These are phyloP conservation scores for Poeciliopsis prolifica DNA, from an alignment of 2,113 vertebrate genomes.

Conservation along the genomic window DNA sequence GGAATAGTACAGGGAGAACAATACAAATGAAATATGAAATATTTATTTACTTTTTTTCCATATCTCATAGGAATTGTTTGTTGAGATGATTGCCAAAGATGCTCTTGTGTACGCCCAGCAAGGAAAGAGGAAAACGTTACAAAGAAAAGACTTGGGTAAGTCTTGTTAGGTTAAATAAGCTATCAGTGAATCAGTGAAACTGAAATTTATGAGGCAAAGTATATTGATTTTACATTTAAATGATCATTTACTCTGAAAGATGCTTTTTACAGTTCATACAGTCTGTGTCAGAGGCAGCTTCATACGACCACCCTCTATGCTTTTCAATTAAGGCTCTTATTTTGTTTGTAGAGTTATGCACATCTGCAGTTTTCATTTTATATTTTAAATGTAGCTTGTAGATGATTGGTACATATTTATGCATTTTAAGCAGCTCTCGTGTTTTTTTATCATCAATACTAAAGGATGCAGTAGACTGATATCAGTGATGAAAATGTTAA, in stretches of 20 bases:
- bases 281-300: too few species aligned
- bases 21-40: background rate
- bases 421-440: background rate
- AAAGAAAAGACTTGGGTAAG: constrained; percentile 94
- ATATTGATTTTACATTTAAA: too few species aligned
- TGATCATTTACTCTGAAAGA: too few species aligned
- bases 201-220: too few species aligned
- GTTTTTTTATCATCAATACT: background rate
- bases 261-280: too few species aligned
- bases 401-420: background rate
- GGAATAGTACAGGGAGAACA: background rate
- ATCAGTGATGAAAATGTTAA: background rate
- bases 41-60: background rate
- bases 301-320: too few species aligned
- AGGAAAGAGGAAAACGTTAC: constrained; percentile 95
- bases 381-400: background rate
- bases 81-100: constrained; percentile 96
- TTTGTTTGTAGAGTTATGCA: background rate
- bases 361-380: background rate
- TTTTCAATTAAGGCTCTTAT: too few species aligned
- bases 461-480: background rate
- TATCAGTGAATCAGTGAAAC: too few species aligned
- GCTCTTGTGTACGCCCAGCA: constrained; percentile 92
- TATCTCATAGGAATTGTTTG: constrained; percentile 89
- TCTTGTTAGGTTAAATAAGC: background rate